phyloP scores from a whole-genome alignment of 2,888 invertebrate genomes.

The Dorcus hopei region DNA sequence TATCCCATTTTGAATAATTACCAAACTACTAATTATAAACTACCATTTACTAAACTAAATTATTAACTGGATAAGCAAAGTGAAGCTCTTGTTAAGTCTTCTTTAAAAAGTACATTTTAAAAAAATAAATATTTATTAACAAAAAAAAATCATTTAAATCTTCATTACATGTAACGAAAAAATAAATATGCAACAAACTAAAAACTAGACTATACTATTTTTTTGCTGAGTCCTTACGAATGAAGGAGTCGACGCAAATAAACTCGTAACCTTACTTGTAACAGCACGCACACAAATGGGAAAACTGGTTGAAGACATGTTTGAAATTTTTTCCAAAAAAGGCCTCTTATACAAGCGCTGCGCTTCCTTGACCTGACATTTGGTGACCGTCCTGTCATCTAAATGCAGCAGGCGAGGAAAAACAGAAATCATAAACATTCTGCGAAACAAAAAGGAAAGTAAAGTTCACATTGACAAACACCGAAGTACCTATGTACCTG shows the following conservation, averaged over 20 bases:
- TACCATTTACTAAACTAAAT: too few relatives aligned
- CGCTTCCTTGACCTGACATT: slow-evolving; percentile 63
- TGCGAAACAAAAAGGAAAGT: slow-evolving; percentile 43
- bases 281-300: slow-evolving; percentile 36
- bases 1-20: too few relatives aligned
- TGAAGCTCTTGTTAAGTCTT: too few relatives aligned
- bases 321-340: slow-evolving; percentile 53
- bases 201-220: slow-evolving; percentile 28
- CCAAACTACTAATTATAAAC: too few relatives aligned
- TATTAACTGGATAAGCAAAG: too few relatives aligned
- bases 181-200: slow-evolving; percentile 1
- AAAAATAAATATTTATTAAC: too few relatives aligned
- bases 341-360: slow-evolving; percentile 61
- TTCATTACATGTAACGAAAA: background rate
- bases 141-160: too few relatives aligned
- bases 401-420: slow-evolving; percentile 66
- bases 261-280: slow-evolving; percentile 33
- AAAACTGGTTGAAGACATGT: slow-evolving; percentile 11
- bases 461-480: background rate
- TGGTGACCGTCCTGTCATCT: slow-evolving; percentile 68
- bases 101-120: too few relatives aligned
- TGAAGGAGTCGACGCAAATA: slow-evolving; percentile 26
- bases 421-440: slow-evolving; percentile 71
- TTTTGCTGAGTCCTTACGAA: slow-evolving; percentile 25
- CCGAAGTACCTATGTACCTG: slow-evolving; percentile 52